These are phyloP conservation scores for Drosophila triauraria DNA, from an alignment of 1,140 invertebrate genomes.

Conservation along the genomic window DNA sequence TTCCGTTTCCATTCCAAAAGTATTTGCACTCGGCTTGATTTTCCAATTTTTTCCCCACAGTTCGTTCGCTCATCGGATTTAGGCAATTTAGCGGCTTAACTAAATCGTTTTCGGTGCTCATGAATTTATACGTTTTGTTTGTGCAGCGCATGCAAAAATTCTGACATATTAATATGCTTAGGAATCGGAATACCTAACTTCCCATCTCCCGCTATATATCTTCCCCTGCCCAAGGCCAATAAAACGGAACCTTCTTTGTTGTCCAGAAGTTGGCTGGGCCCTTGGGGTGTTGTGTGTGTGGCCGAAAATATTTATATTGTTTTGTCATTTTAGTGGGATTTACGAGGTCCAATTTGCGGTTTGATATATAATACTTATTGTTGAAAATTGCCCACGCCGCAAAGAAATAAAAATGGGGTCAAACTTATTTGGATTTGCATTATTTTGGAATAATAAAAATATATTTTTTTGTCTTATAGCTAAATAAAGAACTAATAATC, in stretches of 20 bases:
- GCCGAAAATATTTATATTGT: conserved; percentile 65
- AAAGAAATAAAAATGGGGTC: conserved; percentile 8
- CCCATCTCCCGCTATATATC: not conserved
- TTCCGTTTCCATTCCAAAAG: conserved; percentile 27
- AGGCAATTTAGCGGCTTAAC: conserved; percentile 80
- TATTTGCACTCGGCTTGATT: conserved; percentile 75
- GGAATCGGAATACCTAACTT: conserved; percentile 12
- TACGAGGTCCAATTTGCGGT: conserved; percentile 45
- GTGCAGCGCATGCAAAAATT: conserved; percentile 79
- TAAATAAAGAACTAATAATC: too few species aligned
- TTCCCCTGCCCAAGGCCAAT: conserved; percentile 24
- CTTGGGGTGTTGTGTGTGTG: not conserved
- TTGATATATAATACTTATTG: conserved; percentile 35
- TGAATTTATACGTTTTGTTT: conserved; percentile 83
- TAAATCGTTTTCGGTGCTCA: conserved; percentile 75
- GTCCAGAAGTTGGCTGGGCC: conserved; percentile 17
- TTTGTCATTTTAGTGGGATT: conserved; percentile 65
- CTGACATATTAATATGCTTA: conserved; percentile 48
- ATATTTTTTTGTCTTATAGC: too few species aligned
- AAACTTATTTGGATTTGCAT: not conserved
- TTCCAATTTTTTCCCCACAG: conserved; percentile 54
- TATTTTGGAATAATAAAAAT: too few species aligned
- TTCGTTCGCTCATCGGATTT: conserved; percentile 63
- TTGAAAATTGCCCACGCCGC: conserved; percentile 18
- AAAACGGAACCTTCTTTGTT: conserved; percentile 36